Evolutionary conservation across 2,888 invertebrate species (phyloP).

Genomic region (Heliconius sara): DNA sequence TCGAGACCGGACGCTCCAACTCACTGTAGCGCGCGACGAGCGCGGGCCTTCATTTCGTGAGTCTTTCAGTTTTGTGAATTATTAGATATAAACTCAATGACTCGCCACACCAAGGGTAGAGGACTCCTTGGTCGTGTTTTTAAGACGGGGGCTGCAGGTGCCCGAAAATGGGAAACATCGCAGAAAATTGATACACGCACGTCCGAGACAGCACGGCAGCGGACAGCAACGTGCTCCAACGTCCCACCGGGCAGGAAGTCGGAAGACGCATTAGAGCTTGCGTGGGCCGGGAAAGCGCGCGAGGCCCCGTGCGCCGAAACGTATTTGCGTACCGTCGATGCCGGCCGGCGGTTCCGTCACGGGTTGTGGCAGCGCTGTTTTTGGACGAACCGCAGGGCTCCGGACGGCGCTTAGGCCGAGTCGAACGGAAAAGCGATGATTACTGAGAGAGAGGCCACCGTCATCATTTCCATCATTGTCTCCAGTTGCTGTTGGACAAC

Average conservation of each 20-base stretch:
- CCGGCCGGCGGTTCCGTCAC: constrained; percentile 51
- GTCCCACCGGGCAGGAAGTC: constrained; percentile 61
- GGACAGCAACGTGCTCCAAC: constrained; percentile 56
- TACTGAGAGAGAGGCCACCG: constrained; percentile 70
- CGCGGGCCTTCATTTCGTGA: constrained; percentile 85
- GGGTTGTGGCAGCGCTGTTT: constrained; percentile 45
- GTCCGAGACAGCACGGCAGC: constrained; percentile 58
- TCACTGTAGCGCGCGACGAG: constrained; percentile 70
- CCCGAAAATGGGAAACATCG: constrained; percentile 73
- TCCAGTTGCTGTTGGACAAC: too few relatives aligned
- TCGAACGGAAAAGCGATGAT: constrained; percentile 82
- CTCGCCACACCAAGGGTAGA: too few relatives aligned
- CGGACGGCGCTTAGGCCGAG: constrained; percentile 67
- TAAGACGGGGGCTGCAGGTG: constrained; percentile 59
- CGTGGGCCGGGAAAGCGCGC: constrained; percentile 61
- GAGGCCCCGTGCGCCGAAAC: constrained; percentile 56
- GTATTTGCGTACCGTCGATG: constrained; percentile 46
- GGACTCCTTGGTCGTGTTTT: too few relatives aligned
- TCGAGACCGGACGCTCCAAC: constrained; percentile 69
- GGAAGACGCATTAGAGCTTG: constrained; percentile 55
- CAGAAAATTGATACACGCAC: constrained; percentile 63
- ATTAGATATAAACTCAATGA: constrained; percentile 75
- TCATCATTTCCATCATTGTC: constrained; percentile 42
- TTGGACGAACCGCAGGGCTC: constrained; percentile 50
- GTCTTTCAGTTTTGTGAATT: constrained; percentile 83